phyloP scores from a whole-genome alignment of 1,140 invertebrate genomes.

The Psix sp. region DNA sequence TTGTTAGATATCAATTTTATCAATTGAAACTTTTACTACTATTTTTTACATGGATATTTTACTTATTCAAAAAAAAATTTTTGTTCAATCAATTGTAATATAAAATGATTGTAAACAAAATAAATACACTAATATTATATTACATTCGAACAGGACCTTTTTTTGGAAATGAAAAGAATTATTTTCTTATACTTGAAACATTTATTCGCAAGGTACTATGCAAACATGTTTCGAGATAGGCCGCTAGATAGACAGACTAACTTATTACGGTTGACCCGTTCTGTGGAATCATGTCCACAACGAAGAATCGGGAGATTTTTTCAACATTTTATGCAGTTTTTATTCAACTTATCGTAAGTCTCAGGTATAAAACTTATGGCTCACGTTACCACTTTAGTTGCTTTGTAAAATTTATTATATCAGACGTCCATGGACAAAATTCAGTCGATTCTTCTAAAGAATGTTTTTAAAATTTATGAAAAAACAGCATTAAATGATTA shows the following conservation, averaged over 20 bases:
- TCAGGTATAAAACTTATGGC: constrained; percentile 42
- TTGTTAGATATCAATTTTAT: no score
- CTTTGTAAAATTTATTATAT: constrained; percentile 13
- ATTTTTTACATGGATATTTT: no score
- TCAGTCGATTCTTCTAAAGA: neutral
- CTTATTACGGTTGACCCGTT: constrained; percentile 61
- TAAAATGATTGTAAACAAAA: no score
- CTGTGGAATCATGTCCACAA: constrained; percentile 44
- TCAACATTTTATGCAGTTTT: constrained; percentile 53
- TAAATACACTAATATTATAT: no score
- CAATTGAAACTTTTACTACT: no score
- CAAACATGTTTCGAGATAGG: constrained; percentile 58
- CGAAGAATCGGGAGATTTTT: constrained; percentile 49
- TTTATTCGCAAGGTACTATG: constrained; percentile 51
- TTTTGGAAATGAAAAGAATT: constrained; percentile 43
- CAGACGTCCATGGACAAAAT: neutral
- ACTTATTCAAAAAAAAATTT: no score
- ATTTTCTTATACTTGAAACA: constrained; percentile 45
- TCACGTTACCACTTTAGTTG: constrained; percentile 19
- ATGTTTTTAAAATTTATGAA: neutral
- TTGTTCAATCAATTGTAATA: no score
- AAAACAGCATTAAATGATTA: no score
- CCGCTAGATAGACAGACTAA: constrained; percentile 59
- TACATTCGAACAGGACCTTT: no score
- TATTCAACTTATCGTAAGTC: constrained; percentile 40